Conservation (phyloP, 2,888 invertebrate species). For the Caenorhabditis auriculariae region DNA sequence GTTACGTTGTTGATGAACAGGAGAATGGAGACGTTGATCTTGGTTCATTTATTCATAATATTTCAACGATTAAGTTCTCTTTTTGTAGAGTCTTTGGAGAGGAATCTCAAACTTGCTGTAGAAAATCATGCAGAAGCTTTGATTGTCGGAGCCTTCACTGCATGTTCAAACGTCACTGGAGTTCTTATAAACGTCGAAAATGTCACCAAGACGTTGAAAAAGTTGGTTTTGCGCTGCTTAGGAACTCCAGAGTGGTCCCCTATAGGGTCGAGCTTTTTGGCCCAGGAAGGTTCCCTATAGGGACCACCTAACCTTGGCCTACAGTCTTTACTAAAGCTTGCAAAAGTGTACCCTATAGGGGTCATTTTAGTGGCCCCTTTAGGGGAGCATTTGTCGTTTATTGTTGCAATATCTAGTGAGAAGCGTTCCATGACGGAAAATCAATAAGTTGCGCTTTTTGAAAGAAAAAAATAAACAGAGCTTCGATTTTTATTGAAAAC, state of each 20-base stretch:
- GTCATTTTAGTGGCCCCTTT: no score
- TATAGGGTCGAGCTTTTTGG: not conserved
- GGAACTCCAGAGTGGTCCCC: not conserved
- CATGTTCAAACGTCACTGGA: conserved; percentile 85
- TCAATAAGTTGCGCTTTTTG: no score
- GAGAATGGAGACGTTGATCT: conserved; percentile 19
- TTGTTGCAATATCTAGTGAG: no score
- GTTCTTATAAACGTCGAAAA: conserved; percentile 81
- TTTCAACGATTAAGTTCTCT: not conserved
- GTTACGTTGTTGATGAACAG: conserved; percentile 13
- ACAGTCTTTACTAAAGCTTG: no score
- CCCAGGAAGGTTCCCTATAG: no score
- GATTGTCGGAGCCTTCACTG: conserved; percentile 82
- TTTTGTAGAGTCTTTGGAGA: conserved; percentile 7
- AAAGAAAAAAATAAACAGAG: no score
- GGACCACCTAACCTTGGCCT: no score
- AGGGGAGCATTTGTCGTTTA: no score
- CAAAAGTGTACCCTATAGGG: no score
- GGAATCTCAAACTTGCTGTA: conserved; percentile 5
- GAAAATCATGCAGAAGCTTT: conserved; percentile 65
- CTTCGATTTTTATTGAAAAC: no score
- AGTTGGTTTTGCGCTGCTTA: conserved; percentile 63
- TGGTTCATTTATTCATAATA: not conserved
- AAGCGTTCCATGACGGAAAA: no score
- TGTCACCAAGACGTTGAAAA: conserved; percentile 79